Evolutionary conservation across 2,888 invertebrate genomes (phyloP).

Genomic region (Xestia xanthographa): DNA sequence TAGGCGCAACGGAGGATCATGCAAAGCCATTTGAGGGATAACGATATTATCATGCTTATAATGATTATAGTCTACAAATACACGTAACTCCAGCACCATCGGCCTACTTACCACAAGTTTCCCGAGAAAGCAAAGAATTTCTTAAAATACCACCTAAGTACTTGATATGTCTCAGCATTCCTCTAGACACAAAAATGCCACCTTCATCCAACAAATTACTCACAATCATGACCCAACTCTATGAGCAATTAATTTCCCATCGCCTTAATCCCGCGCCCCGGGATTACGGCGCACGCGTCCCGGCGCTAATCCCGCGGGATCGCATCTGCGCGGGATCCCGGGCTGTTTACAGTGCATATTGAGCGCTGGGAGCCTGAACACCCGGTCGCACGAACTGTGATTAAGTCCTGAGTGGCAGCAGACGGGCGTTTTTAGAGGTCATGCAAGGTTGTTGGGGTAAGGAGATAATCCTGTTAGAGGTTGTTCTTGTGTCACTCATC

Average conservation of each 20-base stretch:
- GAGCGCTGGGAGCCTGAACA: constrained; percentile 65
- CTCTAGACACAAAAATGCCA: constrained; percentile 11
- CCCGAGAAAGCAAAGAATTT: not conserved
- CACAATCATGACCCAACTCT: constrained; percentile 57
- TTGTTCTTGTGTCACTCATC: constrained; percentile 14
- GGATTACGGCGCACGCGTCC: constrained; percentile 69
- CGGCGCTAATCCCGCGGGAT: constrained; percentile 65
- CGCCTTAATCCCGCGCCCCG: constrained; percentile 62
- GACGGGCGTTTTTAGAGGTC: constrained; percentile 46
- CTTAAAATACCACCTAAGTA: not conserved
- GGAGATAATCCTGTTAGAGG: constrained; percentile 33
- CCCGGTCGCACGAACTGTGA: constrained; percentile 60
- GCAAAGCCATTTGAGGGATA: too few relatives aligned
- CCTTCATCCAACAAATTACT: constrained; percentile 42
- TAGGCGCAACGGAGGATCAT: too few relatives aligned
- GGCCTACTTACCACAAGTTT: too few relatives aligned
- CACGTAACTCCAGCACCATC: too few relatives aligned
- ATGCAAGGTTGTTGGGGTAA: constrained; percentile 19
- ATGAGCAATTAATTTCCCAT: constrained; percentile 68
- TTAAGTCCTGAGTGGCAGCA: constrained; percentile 56
- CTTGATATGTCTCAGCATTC: not conserved
- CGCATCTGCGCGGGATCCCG: constrained; percentile 59
- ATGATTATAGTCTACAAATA: too few relatives aligned
- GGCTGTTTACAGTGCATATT: constrained; percentile 68
- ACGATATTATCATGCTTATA: too few relatives aligned